Percentiles rank a stretch among this genome's conserved stretches.
These are phyloP conservation scores for Drosophila equinoxialis DNA, from an alignment of 1,140 invertebrate species.

Conservation along the genomic window DNA sequence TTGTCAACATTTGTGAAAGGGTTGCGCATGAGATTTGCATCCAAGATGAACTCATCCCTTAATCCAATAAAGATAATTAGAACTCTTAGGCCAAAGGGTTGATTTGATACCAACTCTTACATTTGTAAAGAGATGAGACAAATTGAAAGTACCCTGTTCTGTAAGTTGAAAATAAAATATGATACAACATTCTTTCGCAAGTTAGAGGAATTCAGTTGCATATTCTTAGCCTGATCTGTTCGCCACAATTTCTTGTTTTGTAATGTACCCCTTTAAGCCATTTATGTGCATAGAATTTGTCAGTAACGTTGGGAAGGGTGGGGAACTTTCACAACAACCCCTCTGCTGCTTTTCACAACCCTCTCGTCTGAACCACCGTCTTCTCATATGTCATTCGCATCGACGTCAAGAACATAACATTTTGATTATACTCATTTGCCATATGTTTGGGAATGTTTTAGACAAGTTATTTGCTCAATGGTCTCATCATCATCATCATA, in stretches of 20 bases:
- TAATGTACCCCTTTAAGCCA: not conserved
- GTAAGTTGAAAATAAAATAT: too few species aligned
- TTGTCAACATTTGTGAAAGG: not conserved
- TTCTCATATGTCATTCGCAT: conserved; percentile 72
- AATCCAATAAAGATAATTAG: not conserved
- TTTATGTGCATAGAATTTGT: conserved; percentile 33
- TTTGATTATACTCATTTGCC: conserved; percentile 47
- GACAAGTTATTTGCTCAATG: conserved; percentile 66
- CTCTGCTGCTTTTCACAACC: not conserved
- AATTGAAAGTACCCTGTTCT: not conserved
- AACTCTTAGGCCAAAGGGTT: conserved; percentile 17
- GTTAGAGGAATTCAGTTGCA: not conserved
- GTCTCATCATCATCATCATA: too few species aligned
- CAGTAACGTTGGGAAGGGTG: too few species aligned
- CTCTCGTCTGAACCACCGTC: not conserved
- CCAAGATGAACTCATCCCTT: not conserved
- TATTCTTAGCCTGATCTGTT: not conserved
- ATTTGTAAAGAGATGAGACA: conserved; percentile 16
- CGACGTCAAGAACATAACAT: conserved; percentile 56
- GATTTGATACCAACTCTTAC: conserved; percentile 47
- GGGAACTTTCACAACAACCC: conserved; percentile 13
- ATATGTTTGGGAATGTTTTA: conserved; percentile 80
- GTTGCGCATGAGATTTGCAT: too few species aligned
- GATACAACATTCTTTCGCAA: not conserved
- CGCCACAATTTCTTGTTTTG: not conserved